Conservation (phyloP, 2,888 invertebrate genomes). For the Macroteleia sp. region DNA sequence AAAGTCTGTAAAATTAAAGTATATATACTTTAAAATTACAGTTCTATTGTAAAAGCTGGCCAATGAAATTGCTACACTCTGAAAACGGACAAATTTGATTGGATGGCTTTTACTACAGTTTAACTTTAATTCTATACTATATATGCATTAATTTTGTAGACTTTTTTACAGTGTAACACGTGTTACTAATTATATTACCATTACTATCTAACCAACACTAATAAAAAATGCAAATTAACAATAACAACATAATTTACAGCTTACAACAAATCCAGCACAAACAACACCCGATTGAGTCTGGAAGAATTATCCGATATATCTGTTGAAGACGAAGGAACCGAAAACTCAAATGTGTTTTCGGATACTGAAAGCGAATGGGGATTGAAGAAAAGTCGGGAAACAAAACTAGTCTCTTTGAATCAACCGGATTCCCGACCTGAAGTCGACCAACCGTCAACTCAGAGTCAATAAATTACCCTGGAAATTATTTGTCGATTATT, state of each 20-base stretch:
- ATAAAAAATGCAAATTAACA: too few relatives aligned
- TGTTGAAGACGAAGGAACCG: constrained; percentile 86
- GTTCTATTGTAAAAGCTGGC: too few relatives aligned
- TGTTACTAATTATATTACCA: too few relatives aligned
- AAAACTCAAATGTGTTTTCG: constrained; percentile 86
- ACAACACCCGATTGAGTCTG: constrained; percentile 75
- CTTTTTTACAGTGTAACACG: too few relatives aligned
- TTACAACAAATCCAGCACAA: constrained; percentile 58
- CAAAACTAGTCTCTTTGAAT: constrained; percentile 57
- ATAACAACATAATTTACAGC: constrained; percentile 53
- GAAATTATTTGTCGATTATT: background rate
- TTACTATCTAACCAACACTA: too few relatives aligned
- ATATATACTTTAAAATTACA: too few relatives aligned
- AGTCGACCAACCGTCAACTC: constrained; percentile 84
- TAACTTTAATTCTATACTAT: too few relatives aligned
- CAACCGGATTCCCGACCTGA: constrained; percentile 85
- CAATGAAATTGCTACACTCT: too few relatives aligned
- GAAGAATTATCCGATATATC: constrained; percentile 84
- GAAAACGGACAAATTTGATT: too few relatives aligned
- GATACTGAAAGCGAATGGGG: constrained; percentile 90
- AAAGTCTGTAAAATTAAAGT: too few relatives aligned
- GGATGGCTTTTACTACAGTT: too few relatives aligned
- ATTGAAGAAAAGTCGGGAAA: constrained; percentile 73
- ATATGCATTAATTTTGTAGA: too few relatives aligned
- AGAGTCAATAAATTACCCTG: constrained; percentile 11